Conservation (phyloP, 2,888 invertebrate genomes). For the Odontothrips loti region DNA sequence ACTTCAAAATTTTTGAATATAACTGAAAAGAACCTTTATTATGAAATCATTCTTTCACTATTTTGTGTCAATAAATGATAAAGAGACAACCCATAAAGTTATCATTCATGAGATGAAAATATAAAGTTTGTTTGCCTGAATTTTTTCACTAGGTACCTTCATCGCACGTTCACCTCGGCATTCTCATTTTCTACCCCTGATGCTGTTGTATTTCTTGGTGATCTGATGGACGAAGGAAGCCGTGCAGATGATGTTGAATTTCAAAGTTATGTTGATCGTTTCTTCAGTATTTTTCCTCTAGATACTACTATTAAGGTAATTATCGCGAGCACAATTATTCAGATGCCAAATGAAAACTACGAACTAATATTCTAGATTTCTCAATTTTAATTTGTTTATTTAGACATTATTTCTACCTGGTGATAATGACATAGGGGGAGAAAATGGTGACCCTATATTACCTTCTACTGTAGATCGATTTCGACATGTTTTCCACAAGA, state of each 20-base stretch:
- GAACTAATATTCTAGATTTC: constrained; percentile 26
- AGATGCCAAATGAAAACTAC: constrained; percentile 32
- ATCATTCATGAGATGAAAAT: no score
- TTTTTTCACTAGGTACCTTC: constrained; percentile 63
- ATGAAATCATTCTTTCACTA: no score
- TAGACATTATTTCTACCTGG: constrained; percentile 78
- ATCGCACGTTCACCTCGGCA: constrained; percentile 71
- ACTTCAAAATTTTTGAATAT: no score
- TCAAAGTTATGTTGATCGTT: constrained; percentile 66
- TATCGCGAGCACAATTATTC: background rate
- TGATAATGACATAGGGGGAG: constrained; percentile 97
- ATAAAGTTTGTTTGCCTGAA: no score
- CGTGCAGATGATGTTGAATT: constrained; percentile 67
- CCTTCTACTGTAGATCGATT: constrained; percentile 47
- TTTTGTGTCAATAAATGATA: no score
- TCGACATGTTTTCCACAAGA: constrained; percentile 35
- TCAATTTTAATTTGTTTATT: constrained; percentile 29
- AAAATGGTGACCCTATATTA: constrained; percentile 64
- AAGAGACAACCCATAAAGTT: no score
- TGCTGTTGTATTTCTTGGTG: constrained; percentile 84
- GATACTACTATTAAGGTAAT: constrained; percentile 34
- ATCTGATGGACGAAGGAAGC: constrained; percentile 92
- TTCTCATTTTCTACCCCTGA: constrained; percentile 70
- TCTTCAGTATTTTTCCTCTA: constrained; percentile 59
- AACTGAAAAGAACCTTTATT: no score